These are phyloP conservation scores for Archocentrus centrarchus DNA, from an alignment of 2,113 vertebrate genomes.

Conservation along the genomic window DNA sequence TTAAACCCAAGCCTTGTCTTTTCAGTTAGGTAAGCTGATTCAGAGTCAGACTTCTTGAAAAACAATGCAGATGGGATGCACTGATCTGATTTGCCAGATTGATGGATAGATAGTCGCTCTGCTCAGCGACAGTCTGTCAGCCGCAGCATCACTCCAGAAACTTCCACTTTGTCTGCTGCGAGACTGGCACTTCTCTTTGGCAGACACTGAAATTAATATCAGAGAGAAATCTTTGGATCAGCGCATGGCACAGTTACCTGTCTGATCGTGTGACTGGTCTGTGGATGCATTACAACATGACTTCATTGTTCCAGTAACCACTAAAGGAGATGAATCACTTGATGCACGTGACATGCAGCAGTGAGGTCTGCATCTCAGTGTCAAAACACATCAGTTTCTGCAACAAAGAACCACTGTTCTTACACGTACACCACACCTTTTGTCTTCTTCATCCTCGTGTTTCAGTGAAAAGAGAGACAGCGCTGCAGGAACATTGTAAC, in stretches of 20 bases:
- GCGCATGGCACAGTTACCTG: not conserved
- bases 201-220: not conserved
- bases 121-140: not conserved
- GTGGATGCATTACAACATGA: conserved; percentile 17
- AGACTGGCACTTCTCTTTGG: not conserved
- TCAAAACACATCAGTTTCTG: conserved; percentile 61
- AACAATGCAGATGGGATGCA: not conserved
- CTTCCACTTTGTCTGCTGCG: not conserved
- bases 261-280: conserved; percentile 4
- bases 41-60: not conserved
- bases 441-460: conserved; percentile 3
- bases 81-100: not conserved
- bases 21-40: not conserved
- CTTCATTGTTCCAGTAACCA: conserved; percentile 42
- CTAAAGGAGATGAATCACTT: conserved; percentile 29
- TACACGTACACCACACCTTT: conserved; percentile 20
- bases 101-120: not conserved
- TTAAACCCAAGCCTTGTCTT: not conserved
- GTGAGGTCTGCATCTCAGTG: conserved; percentile 21
- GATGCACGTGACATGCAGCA: conserved; percentile 27
- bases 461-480: conserved; percentile 17
- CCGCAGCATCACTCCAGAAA: not conserved
- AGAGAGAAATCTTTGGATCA: not conserved
- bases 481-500: conserved; percentile 35
- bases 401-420: conserved; percentile 62